These are phyloP conservation scores for Euleptes europaea DNA, from an alignment of 2,113 vertebrate genomes.

Conservation along the genomic window DNA sequence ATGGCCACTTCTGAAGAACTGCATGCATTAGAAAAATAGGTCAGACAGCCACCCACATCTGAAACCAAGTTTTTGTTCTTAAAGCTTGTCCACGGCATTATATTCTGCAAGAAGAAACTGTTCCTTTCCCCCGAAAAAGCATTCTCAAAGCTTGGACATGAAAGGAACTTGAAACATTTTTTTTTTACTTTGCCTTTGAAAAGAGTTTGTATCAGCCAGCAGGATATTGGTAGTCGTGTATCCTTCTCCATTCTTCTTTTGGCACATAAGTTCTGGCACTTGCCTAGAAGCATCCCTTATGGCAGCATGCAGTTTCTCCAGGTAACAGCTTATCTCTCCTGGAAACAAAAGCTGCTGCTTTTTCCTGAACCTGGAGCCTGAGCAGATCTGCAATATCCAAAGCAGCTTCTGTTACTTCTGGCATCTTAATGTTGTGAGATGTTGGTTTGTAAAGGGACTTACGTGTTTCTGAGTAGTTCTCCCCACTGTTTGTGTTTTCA, in stretches of 20 bases:
- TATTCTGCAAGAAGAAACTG: neutral
- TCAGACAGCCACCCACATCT: neutral
- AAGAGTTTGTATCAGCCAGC: neutral
- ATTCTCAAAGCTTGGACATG: neutral
- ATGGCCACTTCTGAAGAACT: neutral
- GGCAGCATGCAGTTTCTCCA: neutral
- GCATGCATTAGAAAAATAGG: neutral
- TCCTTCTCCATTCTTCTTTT: neutral
- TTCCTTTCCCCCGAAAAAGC: neutral
- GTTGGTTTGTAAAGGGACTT: neutral
- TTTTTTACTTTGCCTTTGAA: neutral
- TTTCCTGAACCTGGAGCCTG: neutral
- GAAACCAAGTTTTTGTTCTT: accelerated
- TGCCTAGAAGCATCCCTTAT: neutral
- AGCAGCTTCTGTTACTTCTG: neutral
- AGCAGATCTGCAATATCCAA: neutral
- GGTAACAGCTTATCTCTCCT: neutral
- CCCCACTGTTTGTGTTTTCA: neutral
- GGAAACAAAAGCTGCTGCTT: neutral
- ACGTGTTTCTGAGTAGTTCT: neutral
- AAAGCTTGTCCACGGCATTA: neutral
- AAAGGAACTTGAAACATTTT: neutral
- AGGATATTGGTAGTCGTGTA: neutral
- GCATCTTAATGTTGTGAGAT: neutral
- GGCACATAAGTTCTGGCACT: neutral